These are phyloP conservation scores for Athalia cordata DNA, from an alignment of 2,888 invertebrate genomes.

Conservation along the genomic window DNA sequence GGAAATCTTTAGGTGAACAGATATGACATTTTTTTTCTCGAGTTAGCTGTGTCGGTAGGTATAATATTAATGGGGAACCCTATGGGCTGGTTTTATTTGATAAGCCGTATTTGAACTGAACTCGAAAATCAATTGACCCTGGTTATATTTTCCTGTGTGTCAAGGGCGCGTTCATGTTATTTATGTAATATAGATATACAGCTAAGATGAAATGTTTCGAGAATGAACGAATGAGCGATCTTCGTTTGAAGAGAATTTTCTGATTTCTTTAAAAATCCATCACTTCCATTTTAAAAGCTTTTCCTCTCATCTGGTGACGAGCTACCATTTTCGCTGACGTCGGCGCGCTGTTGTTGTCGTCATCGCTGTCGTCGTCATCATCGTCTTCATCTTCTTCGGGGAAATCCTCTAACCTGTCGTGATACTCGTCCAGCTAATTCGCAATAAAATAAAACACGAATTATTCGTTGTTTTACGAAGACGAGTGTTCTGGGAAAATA, in stretches of 20 bases:
- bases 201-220: neutral
- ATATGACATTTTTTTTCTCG: no score
- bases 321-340: slow-evolving; percentile 69
- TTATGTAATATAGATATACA: neutral
- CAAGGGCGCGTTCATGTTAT: slow-evolving; percentile 11
- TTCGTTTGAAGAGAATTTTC: neutral
- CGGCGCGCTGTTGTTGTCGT: slow-evolving; percentile 65
- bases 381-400: slow-evolving; percentile 74
- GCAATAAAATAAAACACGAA: slow-evolving; percentile 35
- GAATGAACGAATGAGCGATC: neutral
- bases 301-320: slow-evolving; percentile 68
- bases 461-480: no score
- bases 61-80: no score
- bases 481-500: no score
- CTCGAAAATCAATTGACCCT: neutral
- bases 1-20: neutral
- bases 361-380: slow-evolving; percentile 71
- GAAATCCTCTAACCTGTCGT: slow-evolving; percentile 73
- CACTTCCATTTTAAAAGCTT: slow-evolving; percentile 78
- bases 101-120: neutral
- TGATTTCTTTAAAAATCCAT: slow-evolving; percentile 73
- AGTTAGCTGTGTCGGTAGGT: no score
- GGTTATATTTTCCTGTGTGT: neutral
- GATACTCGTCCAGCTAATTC: slow-evolving; percentile 74
- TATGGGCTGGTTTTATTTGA: neutral